Base-by-base conservation (phyloP, 2,113 vertebrate genomes). In the Albula glossodonta region DNA sequence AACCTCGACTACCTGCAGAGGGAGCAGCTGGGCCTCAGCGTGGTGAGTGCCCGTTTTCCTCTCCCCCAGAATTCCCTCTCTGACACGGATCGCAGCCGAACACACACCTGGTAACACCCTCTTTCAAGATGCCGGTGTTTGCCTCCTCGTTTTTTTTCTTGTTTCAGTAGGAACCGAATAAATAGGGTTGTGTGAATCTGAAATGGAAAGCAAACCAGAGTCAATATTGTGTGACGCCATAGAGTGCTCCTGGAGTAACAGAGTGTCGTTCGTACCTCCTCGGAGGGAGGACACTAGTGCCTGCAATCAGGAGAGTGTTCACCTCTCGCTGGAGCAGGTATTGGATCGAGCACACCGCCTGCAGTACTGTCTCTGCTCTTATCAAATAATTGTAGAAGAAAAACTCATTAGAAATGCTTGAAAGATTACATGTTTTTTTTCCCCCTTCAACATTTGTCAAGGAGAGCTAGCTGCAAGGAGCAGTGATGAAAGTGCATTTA, bases 11-110 rank as follows among this genome's bases (percentile, higher is more conserved):
- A 97, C 90, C 97, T 97, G 80, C 93, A 94, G 93, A 96, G 97
- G 89, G 98, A 99, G 81, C 90, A 96, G 88, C 97, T 99, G 86
- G 98, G 98, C 84, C 96, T 97, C 89, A 99, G 98, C 0, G 96
- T 99, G 97, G 98, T 99, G 89, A 98, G 97, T 90, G 83, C 13
- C 85, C 48, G 7, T n/a, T 51, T 49, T 5, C 48, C 78, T 80
- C 51, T n/a, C 80, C 49, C 51, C 50, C 19, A 17, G 22, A 81
- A 22, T n/a, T 78, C 51, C 84, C n/a, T 50, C 51, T 80, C 78
- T 13, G 31, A 56, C 53, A 80, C 51, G 10, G 52, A 85, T 41
- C 78, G 57, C 31, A 41, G 31, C 31, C 31, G 31, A 41, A 41
- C 31, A 1, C 31, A 41, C 31, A 41, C 1, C 31, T 41, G 31